A percentile compares a stretch with the other conserved stretches of the same genome.
Evolutionary conservation across 2,113 vertebrate genomes (phyloP).

Genomic region (Emydura subglobosa): DNA sequence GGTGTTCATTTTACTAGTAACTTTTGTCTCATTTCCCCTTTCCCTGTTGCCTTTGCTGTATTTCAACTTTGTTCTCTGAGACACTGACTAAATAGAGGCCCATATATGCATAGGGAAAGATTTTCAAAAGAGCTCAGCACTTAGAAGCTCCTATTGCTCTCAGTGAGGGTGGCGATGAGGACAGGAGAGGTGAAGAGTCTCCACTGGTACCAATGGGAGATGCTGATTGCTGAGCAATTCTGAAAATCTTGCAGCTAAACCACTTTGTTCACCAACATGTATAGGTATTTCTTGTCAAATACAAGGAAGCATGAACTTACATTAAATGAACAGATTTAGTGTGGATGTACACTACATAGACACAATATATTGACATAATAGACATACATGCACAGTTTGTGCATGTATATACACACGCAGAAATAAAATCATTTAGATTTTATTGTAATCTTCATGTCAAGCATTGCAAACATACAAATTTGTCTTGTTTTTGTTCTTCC

Average conservation of each 20-base stretch:
- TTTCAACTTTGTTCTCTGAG: too few species aligned
- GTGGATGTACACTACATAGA: accelerated
- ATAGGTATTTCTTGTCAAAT: neutral
- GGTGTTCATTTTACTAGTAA: too few species aligned
- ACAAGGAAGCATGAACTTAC: neutral
- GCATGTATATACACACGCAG: accelerated
- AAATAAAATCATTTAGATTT: accelerated
- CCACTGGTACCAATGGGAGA: neutral
- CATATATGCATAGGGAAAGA: too few species aligned
- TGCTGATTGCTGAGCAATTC: neutral
- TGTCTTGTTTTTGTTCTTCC: accelerated
- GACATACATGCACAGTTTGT: accelerated
- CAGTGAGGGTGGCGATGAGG: too few species aligned
- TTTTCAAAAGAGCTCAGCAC: too few species aligned
- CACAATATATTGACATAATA: accelerated
- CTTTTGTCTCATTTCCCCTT: too few species aligned
- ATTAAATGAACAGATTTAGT: too few species aligned
- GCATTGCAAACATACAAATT: accelerated
- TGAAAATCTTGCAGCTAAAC: neutral
- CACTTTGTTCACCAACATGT: accelerated
- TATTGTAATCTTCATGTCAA: neutral
- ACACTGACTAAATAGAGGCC: too few species aligned
- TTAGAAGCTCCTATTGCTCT: too few species aligned
- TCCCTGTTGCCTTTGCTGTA: too few species aligned
- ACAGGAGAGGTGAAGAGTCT: too few species aligned